phyloP scores from a whole-genome alignment of 2,888 invertebrate genomes.

The Lymantria dispar region DNA sequence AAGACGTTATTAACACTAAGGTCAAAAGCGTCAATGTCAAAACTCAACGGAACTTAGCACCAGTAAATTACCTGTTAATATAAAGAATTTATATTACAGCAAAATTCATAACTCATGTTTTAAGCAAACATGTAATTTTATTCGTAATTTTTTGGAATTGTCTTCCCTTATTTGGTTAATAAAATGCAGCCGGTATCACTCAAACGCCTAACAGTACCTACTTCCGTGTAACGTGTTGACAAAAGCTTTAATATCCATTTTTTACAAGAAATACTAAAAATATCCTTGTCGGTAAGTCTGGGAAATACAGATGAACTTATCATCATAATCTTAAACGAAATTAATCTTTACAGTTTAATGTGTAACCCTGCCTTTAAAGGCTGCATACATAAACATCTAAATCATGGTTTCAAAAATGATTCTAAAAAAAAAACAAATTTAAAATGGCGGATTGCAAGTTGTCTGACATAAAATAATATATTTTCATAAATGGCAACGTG shows the following conservation, averaged over 20 bases:
- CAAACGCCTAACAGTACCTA: slow-evolving; percentile 11
- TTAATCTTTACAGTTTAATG: slow-evolving; percentile 1
- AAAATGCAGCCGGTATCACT: slow-evolving; percentile 11
- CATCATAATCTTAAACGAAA: neutral
- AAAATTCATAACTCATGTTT: slow-evolving; percentile 10
- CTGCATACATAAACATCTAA: slow-evolving; percentile 5
- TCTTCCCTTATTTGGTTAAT: slow-evolving; percentile 11
- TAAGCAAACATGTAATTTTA: slow-evolving; percentile 1
- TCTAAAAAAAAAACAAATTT: neutral
- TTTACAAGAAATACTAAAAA: slow-evolving; percentile 24
- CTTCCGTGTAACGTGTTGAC: slow-evolving; percentile 6
- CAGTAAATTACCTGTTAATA: slow-evolving; percentile 6
- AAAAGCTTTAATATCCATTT: slow-evolving; percentile 1
- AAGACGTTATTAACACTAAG: neutral
- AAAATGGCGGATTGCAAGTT: slow-evolving; percentile 9
- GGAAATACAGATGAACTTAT: slow-evolving; percentile 1
- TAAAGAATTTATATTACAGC: slow-evolving; percentile 9
- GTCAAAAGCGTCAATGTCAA: neutral
- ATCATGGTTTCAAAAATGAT: slow-evolving; percentile 2
- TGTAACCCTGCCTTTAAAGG: no score
- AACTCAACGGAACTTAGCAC: slow-evolving; percentile 4
- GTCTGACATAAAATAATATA: slow-evolving; percentile 12
- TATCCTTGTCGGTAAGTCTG: slow-evolving; percentile 6
- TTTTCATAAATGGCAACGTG: slow-evolving; percentile 12
- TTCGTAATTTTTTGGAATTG: slow-evolving; percentile 2